Conservation (phyloP, 2,797 vertebrate species). For the Threskiornis aethiopicus region DNA sequence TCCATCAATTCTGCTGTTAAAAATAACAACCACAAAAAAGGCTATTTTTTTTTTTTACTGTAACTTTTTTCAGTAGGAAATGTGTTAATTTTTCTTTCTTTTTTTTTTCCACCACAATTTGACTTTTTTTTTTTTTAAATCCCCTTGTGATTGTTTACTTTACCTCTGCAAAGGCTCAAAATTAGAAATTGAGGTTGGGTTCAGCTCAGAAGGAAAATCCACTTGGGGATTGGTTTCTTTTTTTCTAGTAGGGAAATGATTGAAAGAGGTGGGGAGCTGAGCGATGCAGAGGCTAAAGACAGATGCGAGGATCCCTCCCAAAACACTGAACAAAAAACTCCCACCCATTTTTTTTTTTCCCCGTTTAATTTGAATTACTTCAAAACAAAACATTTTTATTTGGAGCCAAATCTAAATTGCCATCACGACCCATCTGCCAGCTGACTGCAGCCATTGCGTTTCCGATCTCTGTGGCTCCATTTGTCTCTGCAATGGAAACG, state of each 20-base stretch:
- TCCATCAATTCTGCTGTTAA: accelerated
- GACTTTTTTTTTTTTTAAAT: not conserved
- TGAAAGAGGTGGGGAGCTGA: not conserved
- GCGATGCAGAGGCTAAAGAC: not conserved
- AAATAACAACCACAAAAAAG: not conserved
- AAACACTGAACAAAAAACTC: not conserved
- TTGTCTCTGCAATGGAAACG: not conserved
- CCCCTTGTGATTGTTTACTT: not conserved
- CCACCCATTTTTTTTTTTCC: accelerated
- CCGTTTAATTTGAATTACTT: not conserved
- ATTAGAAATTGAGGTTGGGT: not conserved
- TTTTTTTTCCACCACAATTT: accelerated
- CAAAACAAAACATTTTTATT: not conserved
- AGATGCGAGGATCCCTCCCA: not conserved
- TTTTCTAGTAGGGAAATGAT: not conserved
- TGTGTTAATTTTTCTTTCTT: accelerated
- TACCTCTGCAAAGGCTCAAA: not conserved
- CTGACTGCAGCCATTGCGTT: not conserved
- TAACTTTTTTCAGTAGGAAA: not conserved
- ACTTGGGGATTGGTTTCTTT: not conserved
- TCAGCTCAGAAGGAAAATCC: not conserved
- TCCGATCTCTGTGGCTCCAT: not conserved
- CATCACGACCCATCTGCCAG: accelerated
- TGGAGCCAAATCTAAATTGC: not conserved
- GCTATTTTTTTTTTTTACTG: not conserved